Conservation (phyloP, 1,140 invertebrate species). For the Agraylea sexmaculata region DNA sequence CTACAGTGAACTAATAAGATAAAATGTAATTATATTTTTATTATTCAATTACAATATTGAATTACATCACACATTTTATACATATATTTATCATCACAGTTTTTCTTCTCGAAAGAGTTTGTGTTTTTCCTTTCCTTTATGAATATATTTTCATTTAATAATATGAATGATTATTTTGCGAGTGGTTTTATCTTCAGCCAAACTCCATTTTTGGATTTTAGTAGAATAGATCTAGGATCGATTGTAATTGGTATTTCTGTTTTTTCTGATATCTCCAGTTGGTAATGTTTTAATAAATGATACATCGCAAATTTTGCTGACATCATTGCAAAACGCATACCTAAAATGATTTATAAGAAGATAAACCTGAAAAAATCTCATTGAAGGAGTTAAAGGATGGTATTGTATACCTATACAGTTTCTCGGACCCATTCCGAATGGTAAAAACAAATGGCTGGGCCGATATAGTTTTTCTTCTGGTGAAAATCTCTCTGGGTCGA, state of each 20-base stretch:
- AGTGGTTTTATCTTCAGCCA: slow-evolving; percentile 15
- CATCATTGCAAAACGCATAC: slow-evolving; percentile 20
- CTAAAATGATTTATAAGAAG: slow-evolving; percentile 9
- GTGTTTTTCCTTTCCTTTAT: too few species aligned
- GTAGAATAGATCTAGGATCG: slow-evolving; percentile 12
- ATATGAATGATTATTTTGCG: neutral
- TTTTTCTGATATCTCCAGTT: slow-evolving; percentile 14
- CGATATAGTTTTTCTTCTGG: slow-evolving; percentile 35
- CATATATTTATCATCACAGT: too few species aligned
- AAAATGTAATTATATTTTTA: too few species aligned
- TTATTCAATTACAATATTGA: too few species aligned
- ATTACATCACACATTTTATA: too few species aligned
- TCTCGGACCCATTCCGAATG: slow-evolving; percentile 59
- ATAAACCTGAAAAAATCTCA: neutral
- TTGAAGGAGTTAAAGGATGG: neutral
- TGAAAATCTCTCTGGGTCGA: slow-evolving; percentile 48
- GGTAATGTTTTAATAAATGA: slow-evolving; percentile 15
- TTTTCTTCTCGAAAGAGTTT: too few species aligned
- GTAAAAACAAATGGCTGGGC: slow-evolving; percentile 45
- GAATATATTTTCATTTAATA: neutral
- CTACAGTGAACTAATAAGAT: too few species aligned
- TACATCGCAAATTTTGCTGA: slow-evolving; percentile 18
- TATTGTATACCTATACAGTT: slow-evolving; percentile 56
- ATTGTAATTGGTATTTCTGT: slow-evolving; percentile 14
- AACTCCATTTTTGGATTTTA: slow-evolving; percentile 17